Evolutionary conservation across 2,888 invertebrate genomes (phyloP), one percentile per base, ranked within the genome.

Genomic region (Agelastica alni): DNA sequence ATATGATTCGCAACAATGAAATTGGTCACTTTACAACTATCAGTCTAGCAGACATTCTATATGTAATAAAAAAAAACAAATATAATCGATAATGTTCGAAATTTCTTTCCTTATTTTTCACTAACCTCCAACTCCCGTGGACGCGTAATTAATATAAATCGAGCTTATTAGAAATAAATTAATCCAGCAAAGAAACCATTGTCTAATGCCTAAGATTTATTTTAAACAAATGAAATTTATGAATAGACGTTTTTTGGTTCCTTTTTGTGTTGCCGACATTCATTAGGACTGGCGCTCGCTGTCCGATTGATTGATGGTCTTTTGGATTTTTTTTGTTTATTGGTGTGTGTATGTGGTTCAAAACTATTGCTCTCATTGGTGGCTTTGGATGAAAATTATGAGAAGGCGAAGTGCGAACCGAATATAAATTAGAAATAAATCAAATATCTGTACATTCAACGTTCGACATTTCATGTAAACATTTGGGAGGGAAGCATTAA

Each of bases 151-250:
- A 59, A 58, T n/a, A n/a, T n/a, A n/a, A n/a, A 51, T 39, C 39
- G 43, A 59, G 60, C 58, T 62, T 65, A 67, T 66, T 66, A 63
- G 62, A 59, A 53, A 55, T 67, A 68, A n/a, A 71, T 71, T 71
- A 71, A 70, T 71, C 68, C 69, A 67, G 57, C 52, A 62, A 65
- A 64, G 58, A 55, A 57, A 57, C 63, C 64, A 68, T 70, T 69
- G 70, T 69, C 68, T 56, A 66, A 65, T 62, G 67, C 64, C 63
- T 69, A 67, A 70, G 70, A 70, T 70, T 69, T 68, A 71, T 72
- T 71, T 67, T 68, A 69, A 69, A 72, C 71, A 71, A 70, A 72
- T 69, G 67, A 69, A 70, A 72, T 69, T 70, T 71, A 70, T 71
- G 70, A 70, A 61, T 71, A 64, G 70, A 66, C 64, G 63, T 65